A percentile compares a stretch with the other conserved stretches of the same genome.
phyloP scores from a whole-genome alignment of 2,113 vertebrate genomes.

The Silurus glanis region DNA sequence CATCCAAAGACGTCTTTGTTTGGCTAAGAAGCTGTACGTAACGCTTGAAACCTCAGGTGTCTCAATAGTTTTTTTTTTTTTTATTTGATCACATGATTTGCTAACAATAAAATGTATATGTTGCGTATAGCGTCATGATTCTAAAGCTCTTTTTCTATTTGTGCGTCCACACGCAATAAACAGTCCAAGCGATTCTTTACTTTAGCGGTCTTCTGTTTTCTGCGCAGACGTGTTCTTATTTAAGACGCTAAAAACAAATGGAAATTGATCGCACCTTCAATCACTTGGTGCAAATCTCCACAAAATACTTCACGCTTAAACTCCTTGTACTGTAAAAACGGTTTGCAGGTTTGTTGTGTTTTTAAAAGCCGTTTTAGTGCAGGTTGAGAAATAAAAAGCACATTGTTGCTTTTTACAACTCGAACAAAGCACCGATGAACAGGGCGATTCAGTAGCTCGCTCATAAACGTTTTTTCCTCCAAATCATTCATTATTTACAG shows the following conservation, averaged over 20 bases:
- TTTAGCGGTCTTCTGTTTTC: too few relatives aligned
- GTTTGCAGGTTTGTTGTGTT: background rate
- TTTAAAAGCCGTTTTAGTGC: background rate
- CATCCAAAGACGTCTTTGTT: too few relatives aligned
- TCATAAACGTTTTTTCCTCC: background rate
- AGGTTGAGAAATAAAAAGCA: background rate
- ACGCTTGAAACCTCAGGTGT: too few relatives aligned
- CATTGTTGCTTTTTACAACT: background rate
- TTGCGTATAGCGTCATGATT: background rate
- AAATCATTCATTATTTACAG: slow-evolving; percentile 13
- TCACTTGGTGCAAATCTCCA: background rate
- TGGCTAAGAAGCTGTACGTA: too few relatives aligned
- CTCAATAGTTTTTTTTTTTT: too few relatives aligned
- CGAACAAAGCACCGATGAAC: background rate
- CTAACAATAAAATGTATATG: background rate
- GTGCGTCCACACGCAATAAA: background rate
- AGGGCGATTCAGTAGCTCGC: background rate
- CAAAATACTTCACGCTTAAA: background rate
- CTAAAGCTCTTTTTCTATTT: background rate
- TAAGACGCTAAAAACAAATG: background rate
- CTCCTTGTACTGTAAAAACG: background rate
- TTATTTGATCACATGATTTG: background rate
- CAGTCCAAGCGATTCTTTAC: background rate
- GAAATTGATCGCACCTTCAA: background rate
- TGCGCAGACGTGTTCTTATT: background rate